Base-by-base conservation (phyloP, 2,888 invertebrate species). In the Emmelina monodactyla region DNA sequence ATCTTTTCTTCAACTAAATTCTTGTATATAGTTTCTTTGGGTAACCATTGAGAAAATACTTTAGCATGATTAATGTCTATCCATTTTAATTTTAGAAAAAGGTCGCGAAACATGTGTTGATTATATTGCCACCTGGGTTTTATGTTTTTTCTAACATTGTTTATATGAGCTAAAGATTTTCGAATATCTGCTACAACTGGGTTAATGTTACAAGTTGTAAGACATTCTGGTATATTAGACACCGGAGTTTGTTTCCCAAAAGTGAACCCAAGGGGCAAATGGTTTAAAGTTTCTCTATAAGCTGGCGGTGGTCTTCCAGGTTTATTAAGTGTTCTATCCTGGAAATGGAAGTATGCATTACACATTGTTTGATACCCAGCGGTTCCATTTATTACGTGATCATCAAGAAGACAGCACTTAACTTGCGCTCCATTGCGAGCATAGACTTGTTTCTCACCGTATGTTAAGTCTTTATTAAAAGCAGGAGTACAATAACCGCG, bases 361-460 rank as follows among this genome's bases (percentile, higher is more conserved):
- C 46, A 59, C 1, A 60, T 42, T 2, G 34, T 53, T 29, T 7
- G 55, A 53, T 41, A 62, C 40, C 14, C 42, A 29, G 28, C 47
- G n/a, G 38, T 59, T 37, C 82, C 83, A 47, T 47, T 45, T 39
- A 53, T 33, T 11, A 57, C 54, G 42, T 56, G 62, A 32, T 71
- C 67, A 43, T 76, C 71, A 28, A 64, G 62, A 10, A 79, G 2
- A 46, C 82, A 82, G 46, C 69, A 68, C 44, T 53, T 65, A n/a
- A 68, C 76, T 48, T 72, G 68, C 16, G 55, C 66, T 10, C 83
- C 83, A 41, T 78, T 58, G 37, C 69, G 71, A 48, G 83, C 83
- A 14, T 65, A 58, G 30, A 50, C 54, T 1, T 67, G 67, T 45
- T 62, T 63, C 39, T 63, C 47, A 0, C 85, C 84, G 46, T 58